Base-by-base conservation (phyloP, 2,113 vertebrate species). In the Rhizomys pruinosus region DNA sequence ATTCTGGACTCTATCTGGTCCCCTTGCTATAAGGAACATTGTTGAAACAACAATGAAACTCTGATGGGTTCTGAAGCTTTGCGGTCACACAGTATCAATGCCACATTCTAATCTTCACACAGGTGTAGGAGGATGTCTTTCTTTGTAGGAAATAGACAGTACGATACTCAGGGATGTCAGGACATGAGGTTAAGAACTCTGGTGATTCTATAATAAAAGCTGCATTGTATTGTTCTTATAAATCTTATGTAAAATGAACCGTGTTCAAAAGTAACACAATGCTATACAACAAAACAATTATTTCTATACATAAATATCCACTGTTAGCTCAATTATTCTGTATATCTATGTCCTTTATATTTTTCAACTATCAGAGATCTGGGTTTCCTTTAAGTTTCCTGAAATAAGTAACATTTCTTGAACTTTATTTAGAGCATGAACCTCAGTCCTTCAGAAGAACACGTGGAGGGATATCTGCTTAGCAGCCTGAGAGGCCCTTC, bases 211-310 rank as follows among this genome's bases (percentile, higher is more conserved):
- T 11, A 5, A 16, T 55, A 52, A 69, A 68, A 77, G n/a, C 1
- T 6, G 22, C 84, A 64, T 52, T 61, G 22, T 27, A 93, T 25
- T 78, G 7, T 79, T 90, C 22, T 87, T 66, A 32, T 64, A 79
- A 86, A 39, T 74, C 87, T 93, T n/a, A n/a, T 93, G 1, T 92
- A 72, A 88, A 81, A 15, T 22, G 13, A 19, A 59, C 4, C 84
- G 89, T 89, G 25, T 87, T 72, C 12, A 72, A 89, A 93, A 84
- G 57, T 89, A n/a, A 79, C 68, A 87, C 73, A 87, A 76, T 42
- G 32, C 74, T 64, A 66, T 27, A 3, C 7, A 64, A 44, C 23
- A 71, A 63, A 87, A 44, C 52, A 63, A 61, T 61, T n/a, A 76
- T 7, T 15, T 12, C 63, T 55, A n/a, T 73, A 34, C 16, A 64